Conservation (phyloP, 2,113 vertebrate genomes). For the Leucosticte australis region DNA sequence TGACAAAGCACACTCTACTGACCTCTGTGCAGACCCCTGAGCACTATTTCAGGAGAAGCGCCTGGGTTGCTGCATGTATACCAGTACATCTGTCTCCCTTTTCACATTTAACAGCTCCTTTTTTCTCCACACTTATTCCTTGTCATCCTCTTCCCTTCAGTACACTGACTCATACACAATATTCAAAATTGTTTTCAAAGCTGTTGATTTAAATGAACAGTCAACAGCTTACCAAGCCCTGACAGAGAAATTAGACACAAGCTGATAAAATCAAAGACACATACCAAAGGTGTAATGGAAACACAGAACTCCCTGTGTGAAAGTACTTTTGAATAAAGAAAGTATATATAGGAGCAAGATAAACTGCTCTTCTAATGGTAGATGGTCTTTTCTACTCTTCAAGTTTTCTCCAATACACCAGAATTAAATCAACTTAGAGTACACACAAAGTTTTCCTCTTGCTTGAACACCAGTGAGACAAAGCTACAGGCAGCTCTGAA, state of each 20-base stretch:
- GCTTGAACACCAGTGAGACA: background rate
- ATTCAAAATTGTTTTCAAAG: conserved; percentile 20
- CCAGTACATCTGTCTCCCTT: background rate
- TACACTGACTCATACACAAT: background rate
- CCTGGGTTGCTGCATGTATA: background rate
- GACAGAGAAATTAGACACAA: conserved; percentile 12
- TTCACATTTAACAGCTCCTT: background rate
- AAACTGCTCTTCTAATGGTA: background rate
- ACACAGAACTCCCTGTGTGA: background rate
- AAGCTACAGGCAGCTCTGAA: background rate
- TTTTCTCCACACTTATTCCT: background rate
- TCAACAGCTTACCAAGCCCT: background rate
- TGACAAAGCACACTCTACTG: accelerated
- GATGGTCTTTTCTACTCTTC: background rate
- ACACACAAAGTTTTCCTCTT: background rate
- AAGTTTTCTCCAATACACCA: background rate
- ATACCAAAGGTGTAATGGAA: conserved; percentile 17
- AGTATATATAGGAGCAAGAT: background rate
- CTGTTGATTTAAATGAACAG: background rate
- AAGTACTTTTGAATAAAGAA: conserved; percentile 12
- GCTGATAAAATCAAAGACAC: conserved; percentile 30
- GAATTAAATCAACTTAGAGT: background rate
- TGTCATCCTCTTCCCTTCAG: background rate
- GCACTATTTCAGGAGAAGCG: background rate
- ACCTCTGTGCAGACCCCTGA: background rate